Conservation (phyloP, 2,797 vertebrate species). For the Emydoidea blandingii region DNA sequence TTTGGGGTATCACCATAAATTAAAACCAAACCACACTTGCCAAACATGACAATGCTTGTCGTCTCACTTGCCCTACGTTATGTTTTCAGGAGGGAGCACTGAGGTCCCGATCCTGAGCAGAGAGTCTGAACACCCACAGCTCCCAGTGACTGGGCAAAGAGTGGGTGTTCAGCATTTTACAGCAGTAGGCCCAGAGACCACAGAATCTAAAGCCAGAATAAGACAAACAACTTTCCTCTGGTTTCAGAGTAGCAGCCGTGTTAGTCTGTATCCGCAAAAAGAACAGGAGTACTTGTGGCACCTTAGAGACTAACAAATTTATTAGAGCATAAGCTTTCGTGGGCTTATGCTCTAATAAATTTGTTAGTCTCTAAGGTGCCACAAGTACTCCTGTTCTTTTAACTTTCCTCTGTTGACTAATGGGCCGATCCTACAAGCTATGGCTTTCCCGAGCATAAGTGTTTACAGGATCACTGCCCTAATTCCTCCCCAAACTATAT, state of each 20-base stretch:
- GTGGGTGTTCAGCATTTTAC: slow-evolving; percentile 9
- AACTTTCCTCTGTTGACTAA: not conserved
- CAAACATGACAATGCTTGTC: not conserved
- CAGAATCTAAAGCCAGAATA: not conserved
- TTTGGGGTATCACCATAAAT: slow-evolving; percentile 31
- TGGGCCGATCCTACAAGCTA: not conserved
- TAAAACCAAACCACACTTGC: slow-evolving; percentile 5
- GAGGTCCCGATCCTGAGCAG: not conserved
- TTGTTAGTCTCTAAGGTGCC: too few relatives aligned
- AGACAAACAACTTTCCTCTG: not conserved
- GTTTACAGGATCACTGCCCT: not conserved
- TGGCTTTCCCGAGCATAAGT: not conserved
- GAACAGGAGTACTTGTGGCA: too few relatives aligned
- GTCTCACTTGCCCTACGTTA: not conserved
- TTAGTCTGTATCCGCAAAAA: too few relatives aligned
- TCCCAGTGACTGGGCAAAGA: not conserved
- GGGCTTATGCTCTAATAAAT: too few relatives aligned
- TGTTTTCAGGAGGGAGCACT: slow-evolving; percentile 1
- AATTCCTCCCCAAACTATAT: not conserved
- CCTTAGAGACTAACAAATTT: too few relatives aligned
- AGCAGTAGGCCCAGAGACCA: slow-evolving; percentile 16
- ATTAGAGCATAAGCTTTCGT: too few relatives aligned
- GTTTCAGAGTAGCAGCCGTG: too few relatives aligned
- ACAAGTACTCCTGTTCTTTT: too few relatives aligned
- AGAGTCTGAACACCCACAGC: not conserved